Percentiles rank a stretch among this genome's conserved stretches.
phyloP scores from a whole-genome alignment of 2,888 invertebrate species.

The Drosophila dives region DNA sequence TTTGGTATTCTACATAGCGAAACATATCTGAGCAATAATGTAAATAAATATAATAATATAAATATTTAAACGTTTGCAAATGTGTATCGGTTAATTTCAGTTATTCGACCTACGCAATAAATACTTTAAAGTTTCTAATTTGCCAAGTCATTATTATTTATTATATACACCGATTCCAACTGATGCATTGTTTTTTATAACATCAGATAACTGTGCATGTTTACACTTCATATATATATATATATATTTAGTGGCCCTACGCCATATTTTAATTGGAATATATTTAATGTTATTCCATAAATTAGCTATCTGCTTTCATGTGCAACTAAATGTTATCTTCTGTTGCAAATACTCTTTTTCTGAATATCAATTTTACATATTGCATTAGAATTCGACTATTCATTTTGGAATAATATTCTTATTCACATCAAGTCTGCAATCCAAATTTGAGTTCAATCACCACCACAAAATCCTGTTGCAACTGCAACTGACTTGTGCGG shows the following conservation, averaged over 20 bases:
- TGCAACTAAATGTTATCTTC: background rate
- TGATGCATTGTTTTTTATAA: too few species aligned
- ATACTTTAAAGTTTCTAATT: too few species aligned
- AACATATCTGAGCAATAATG: background rate
- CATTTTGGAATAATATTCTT: background rate
- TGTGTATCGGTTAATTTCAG: background rate
- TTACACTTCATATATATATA: background rate
- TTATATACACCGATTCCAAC: background rate
- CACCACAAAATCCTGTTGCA: constrained; percentile 7
- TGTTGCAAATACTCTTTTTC: background rate
- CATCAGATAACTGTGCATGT: background rate
- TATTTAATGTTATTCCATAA: background rate
- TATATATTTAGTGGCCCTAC: too few species aligned
- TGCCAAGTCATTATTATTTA: background rate
- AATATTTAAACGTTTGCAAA: background rate
- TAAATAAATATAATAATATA: background rate
- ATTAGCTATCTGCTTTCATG: background rate
- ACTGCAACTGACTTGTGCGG: background rate
- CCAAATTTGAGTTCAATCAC: constrained; percentile 13
- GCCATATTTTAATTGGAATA: background rate
- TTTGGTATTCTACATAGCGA: background rate
- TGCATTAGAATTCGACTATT: background rate
- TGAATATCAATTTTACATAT: background rate
- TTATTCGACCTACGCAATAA: too few species aligned
- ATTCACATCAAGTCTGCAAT: background rate